Evolutionary conservation across 2,113 vertebrate species (phyloP).

Genomic region (Indicator indicator): DNA sequence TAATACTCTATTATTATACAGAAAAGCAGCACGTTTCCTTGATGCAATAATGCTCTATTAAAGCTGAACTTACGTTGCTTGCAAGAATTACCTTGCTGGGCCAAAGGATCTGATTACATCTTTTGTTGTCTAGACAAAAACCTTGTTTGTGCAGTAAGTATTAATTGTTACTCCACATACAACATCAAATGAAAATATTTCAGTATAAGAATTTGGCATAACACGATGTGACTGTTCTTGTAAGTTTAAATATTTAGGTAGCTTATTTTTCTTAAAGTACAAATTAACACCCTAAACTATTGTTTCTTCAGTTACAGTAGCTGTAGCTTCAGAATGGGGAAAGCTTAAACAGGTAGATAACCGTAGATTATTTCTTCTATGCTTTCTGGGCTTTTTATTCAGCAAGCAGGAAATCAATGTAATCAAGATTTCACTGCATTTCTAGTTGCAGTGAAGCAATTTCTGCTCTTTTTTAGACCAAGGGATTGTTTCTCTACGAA

Average conservation of each 20-base stretch:
- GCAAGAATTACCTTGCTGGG: neutral
- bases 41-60: neutral
- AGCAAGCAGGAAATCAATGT: neutral
- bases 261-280: neutral
- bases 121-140: neutral
- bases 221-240: neutral
- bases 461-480: neutral
- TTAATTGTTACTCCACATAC: neutral
- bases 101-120: neutral
- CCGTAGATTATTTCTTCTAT: neutral
- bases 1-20: neutral
- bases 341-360: neutral
- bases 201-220: neutral
- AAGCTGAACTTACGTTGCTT: neutral
- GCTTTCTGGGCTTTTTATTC: neutral
- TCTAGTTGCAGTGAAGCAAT: neutral
- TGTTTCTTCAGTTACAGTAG: neutral
- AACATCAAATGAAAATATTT: neutral
- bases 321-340: neutral
- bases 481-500: neutral
- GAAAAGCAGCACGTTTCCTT: neutral
- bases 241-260: neutral
- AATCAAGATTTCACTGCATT: neutral
- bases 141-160: neutral
- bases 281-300: neutral